Conservation (phyloP, 2,797 vertebrate genomes). For the Eulemur coronatus region DNA sequence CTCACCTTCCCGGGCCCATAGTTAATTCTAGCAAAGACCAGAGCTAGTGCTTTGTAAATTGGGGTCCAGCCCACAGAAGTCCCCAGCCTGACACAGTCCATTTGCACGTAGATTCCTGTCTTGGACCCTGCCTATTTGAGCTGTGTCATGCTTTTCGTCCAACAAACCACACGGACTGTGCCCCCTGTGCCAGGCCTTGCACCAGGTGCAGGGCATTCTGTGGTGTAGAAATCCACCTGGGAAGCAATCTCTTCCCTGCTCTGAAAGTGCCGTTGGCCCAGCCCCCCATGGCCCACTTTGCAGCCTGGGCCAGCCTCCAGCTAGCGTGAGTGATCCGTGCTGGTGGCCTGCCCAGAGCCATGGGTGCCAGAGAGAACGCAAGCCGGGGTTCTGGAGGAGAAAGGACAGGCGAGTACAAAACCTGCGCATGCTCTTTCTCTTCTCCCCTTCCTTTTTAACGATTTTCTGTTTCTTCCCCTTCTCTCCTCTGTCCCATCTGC, state of each 20-base stretch:
- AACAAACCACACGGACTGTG: background rate
- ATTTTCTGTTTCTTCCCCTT: constrained; percentile 45
- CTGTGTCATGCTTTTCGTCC: background rate
- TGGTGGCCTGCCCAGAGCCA: background rate
- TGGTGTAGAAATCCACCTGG: background rate
- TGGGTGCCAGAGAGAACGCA: background rate
- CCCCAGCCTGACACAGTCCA: background rate
- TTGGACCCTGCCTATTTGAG: background rate
- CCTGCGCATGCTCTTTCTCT: background rate
- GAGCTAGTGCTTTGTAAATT: background rate
- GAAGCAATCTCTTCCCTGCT: constrained; percentile 10
- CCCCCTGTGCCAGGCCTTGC: background rate
- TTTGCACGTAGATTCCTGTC: background rate
- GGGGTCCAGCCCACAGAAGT: background rate
- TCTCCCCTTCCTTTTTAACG: background rate
- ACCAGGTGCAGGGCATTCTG: background rate
- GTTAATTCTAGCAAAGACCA: background rate
- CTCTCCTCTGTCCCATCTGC: constrained; percentile 54
- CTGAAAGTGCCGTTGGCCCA: background rate
- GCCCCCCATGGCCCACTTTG: constrained; percentile 25
- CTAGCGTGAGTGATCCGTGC: background rate
- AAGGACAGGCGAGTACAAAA: background rate
- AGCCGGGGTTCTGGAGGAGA: background rate
- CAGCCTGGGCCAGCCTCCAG: background rate
- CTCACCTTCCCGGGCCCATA: background rate